Evolutionary conservation across 2,113 vertebrate species (phyloP), one percentile per base, ranked within the genome.

Genomic region (Lycaon pictus): DNA sequence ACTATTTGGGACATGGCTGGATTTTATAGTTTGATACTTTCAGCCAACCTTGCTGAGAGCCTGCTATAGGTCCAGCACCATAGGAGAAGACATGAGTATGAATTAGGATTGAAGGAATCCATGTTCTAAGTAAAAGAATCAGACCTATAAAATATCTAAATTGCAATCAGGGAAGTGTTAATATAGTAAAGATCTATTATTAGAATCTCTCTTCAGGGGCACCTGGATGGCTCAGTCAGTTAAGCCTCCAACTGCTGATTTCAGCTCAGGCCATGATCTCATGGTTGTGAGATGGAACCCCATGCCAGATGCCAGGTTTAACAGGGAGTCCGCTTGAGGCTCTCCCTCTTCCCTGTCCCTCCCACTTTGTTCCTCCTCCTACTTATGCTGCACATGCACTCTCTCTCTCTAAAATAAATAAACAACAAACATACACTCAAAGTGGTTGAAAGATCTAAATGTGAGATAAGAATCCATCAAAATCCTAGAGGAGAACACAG

Each of bases 111-210:
- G n/a, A 81, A 81, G 51, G 51, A 91, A 65, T 35, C 53, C 72
- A 94, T 19, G 13, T 13, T 80, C 22, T 88, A 80, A 86, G 22
- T 88, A n/a, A 95, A 92, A 93, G 15, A 91, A 95, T 74, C 55
- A 82, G 27, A 89, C 13, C 3, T 72, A 93, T 27, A 53, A 56
- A 79, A 69, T 82, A 93, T 10, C n/a, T 81, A 71, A 60, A 76
- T 62, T 85, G 58, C 13, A 89, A 67, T 71, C 27, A 86, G 72
- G 63, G 84, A 92, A 90, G n/a, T 63, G 32, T 93, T 96, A 81
- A 69, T 77, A 43, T 15, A 86, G n/a, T 51, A 62, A 85, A 22
- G 65, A 25, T 89, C 51, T 95, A 16, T 25, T 85, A 88, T 25
- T 85, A 88, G 8, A 89, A 91, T 77, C 81, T 71, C 58, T 88